These are phyloP conservation scores for Labeo calbasu DNA, from an alignment of 2,797 vertebrate species.

Conservation along the genomic window DNA sequence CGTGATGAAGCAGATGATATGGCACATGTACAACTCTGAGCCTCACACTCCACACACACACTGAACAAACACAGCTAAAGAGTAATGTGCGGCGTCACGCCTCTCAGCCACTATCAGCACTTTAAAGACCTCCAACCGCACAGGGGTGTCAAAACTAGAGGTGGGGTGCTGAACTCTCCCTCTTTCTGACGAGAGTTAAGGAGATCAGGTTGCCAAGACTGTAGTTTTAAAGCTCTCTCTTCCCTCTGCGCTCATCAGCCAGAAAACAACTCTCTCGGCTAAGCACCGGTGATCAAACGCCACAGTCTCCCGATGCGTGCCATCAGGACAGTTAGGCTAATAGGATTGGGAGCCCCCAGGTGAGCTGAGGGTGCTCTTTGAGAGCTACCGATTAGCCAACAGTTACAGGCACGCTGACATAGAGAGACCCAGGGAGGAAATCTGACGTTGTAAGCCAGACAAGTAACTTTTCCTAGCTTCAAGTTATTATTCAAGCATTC, in stretches of 20 bases:
- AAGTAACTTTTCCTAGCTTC: slow-evolving; percentile 19
- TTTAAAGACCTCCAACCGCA: slow-evolving; percentile 71
- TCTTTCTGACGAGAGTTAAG: slow-evolving; percentile 80
- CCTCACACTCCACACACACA: slow-evolving; percentile 13
- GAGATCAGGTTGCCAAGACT: slow-evolving; percentile 78
- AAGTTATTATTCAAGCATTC: slow-evolving; percentile 20
- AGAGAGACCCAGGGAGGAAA: slow-evolving; percentile 68
- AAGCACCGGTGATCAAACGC: slow-evolving; percentile 83
- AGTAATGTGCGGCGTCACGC: slow-evolving; percentile 63
- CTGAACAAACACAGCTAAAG: slow-evolving; percentile 33
- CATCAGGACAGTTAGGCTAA: slow-evolving; percentile 82
- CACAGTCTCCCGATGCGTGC: slow-evolving; percentile 70
- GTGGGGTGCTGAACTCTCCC: slow-evolving; percentile 74
- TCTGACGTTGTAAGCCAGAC: slow-evolving; percentile 64
- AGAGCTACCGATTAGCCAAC: slow-evolving; percentile 75
- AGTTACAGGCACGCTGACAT: slow-evolving; percentile 69
- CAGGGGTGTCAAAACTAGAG: slow-evolving; percentile 69
- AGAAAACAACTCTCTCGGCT: slow-evolving; percentile 81
- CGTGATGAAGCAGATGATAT: slow-evolving; percentile 46
- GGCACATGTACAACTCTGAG: slow-evolving; percentile 20
- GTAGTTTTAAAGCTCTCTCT: slow-evolving; percentile 65
- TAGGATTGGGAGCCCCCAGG: slow-evolving; percentile 85
- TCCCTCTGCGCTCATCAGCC: slow-evolving; percentile 66
- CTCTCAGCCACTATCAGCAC: slow-evolving; percentile 72
- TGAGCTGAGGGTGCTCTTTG: slow-evolving; percentile 81